Percentiles rank a stretch among this genome's conserved stretches.
Conservation (phyloP, 2,888 invertebrate genomes). For the Melolontha melolontha region DNA sequence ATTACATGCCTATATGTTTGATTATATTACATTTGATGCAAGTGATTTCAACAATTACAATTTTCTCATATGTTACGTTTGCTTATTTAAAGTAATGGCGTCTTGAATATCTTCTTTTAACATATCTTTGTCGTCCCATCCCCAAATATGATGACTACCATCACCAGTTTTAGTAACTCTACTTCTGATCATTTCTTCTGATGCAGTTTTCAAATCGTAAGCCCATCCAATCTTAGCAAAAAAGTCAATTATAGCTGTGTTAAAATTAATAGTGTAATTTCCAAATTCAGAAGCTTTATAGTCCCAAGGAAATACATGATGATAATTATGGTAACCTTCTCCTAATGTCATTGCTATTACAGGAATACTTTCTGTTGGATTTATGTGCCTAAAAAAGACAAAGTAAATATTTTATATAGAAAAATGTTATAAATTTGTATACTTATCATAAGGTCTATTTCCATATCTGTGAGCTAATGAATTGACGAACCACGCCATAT, state of each 20-base stretch:
- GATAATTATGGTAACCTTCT: conserved; percentile 91
- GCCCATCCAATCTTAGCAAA: conserved; percentile 88
- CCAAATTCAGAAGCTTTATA: conserved; percentile 87
- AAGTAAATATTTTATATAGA: neutral
- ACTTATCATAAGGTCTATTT: conserved; percentile 80
- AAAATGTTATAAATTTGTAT: conserved; percentile 55
- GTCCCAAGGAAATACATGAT: conserved; percentile 88
- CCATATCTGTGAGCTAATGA: conserved; percentile 89
- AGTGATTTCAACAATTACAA: too few relatives aligned
- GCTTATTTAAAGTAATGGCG: conserved; percentile 57
- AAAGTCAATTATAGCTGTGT: conserved; percentile 83
- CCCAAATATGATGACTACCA: conserved; percentile 81
- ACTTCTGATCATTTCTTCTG: conserved; percentile 75
- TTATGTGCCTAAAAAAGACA: conserved; percentile 23
- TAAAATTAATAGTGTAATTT: conserved; percentile 78
- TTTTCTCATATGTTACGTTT: too few relatives aligned
- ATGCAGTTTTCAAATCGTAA: conserved; percentile 87
- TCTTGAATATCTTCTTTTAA: conserved; percentile 60
- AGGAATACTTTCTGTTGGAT: conserved; percentile 35
- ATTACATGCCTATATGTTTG: too few relatives aligned
- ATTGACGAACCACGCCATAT: conserved; percentile 92
- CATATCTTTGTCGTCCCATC: conserved; percentile 82
- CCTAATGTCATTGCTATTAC: conserved; percentile 78
- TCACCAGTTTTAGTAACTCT: conserved; percentile 81
- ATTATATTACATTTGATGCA: too few relatives aligned